A percentile compares a stretch with the other conserved stretches of the same genome.
Evolutionary conservation across 2,888 invertebrate genomes (phyloP).

Genomic region (Acronicta alni): DNA sequence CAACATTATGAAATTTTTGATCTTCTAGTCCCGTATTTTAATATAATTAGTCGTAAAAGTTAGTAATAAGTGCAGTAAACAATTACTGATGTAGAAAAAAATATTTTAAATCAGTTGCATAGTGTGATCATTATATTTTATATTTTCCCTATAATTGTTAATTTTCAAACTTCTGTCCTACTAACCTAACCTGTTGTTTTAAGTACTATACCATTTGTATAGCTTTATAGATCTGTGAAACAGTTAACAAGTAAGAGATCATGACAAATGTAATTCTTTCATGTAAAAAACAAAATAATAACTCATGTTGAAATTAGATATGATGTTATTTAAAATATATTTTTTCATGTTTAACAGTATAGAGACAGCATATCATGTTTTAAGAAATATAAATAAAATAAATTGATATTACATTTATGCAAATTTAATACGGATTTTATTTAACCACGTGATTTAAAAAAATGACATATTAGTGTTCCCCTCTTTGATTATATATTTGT

Average conservation of each 20-base stretch:
- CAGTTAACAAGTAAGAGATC: slow-evolving; percentile 64
- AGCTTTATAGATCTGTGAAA: slow-evolving; percentile 77
- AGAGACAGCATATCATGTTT: slow-evolving; percentile 85
- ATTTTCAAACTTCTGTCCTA: slow-evolving; percentile 40
- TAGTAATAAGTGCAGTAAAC: slow-evolving; percentile 60
- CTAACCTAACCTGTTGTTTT: slow-evolving; percentile 45
- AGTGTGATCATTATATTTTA: slow-evolving; percentile 34
- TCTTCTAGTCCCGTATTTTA: slow-evolving; percentile 80
- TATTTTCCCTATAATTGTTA: slow-evolving; percentile 31
- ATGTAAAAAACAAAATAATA: slow-evolving; percentile 36
- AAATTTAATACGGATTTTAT: slow-evolving; percentile 57
- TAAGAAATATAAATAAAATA: slow-evolving; percentile 84
- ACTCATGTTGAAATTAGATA: slow-evolving; percentile 56
- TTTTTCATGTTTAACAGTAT: slow-evolving; percentile 71
- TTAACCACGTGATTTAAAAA: too few species aligned
- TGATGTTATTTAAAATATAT: slow-evolving; percentile 77
- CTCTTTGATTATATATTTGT: too few species aligned
- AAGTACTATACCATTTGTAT: slow-evolving; percentile 44
- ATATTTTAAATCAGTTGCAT: slow-evolving; percentile 40
- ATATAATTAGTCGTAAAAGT: slow-evolving; percentile 58
- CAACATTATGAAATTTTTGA: slow-evolving; percentile 43
- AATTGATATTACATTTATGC: slow-evolving; percentile 70
- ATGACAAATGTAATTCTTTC: slow-evolving; percentile 71
- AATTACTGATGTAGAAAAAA: slow-evolving; percentile 37
- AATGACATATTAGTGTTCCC: too few species aligned